Evolutionary conservation across 1,140 invertebrate species (phyloP).

Genomic region (Stegodyphus mimosarum): DNA sequence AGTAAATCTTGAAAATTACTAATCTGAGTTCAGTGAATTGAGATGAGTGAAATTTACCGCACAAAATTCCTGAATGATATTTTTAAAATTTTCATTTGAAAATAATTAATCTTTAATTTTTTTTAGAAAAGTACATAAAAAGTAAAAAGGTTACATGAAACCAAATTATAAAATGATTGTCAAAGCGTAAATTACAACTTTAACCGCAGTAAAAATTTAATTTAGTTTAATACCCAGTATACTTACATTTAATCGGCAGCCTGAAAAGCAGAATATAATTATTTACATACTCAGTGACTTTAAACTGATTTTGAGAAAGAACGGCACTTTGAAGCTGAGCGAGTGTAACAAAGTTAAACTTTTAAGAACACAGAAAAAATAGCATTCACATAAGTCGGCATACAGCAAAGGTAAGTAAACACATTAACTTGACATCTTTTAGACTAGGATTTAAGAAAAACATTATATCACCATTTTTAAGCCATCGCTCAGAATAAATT

Average conservation of each 20-base stretch:
- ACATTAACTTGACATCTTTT: neutral
- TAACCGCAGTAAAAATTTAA: neutral
- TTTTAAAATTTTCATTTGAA: too few species aligned
- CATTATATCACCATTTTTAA: too few species aligned
- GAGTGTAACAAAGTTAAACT: neutral
- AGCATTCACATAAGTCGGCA: neutral
- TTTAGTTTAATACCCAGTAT: neutral
- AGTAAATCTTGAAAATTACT: neutral
- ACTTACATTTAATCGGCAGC: neutral
- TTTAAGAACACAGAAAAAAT: neutral
- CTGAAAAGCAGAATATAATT: conserved; percentile 17
- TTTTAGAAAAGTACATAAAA: too few species aligned
- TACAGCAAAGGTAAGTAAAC: neutral
- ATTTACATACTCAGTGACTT: neutral
- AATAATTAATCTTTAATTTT: too few species aligned
- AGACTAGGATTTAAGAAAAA: neutral
- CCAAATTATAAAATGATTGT: conserved; percentile 19
- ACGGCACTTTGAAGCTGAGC: neutral
- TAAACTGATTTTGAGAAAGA: neutral
- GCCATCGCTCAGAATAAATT: too few species aligned
- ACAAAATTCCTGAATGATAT: too few species aligned
- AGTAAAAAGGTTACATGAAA: too few species aligned
- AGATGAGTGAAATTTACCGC: too few species aligned
- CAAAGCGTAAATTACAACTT: neutral
- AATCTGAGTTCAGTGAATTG: neutral